Base-by-base conservation (phyloP, 2,888 invertebrate species). In the Crossocerus cetratus region DNA sequence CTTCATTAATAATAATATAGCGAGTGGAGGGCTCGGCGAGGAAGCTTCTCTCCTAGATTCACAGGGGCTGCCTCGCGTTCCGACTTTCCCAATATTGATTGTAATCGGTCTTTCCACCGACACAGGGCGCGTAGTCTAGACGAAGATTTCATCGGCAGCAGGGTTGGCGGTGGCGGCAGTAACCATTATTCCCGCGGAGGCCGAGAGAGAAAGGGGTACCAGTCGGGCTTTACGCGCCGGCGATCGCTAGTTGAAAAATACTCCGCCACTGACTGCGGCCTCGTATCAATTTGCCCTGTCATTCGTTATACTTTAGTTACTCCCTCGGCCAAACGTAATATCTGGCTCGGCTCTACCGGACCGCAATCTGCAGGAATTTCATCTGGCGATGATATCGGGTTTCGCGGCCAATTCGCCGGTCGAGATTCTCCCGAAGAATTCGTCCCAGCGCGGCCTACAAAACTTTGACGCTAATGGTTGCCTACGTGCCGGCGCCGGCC, bases 1-100 rank as follows among this genome's bases (percentile, higher is more conserved):
- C 75, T 77, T 80, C 80, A 77, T 85, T 84, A 85, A 85, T 84
- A 84, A 85, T 84, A 84, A 83, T 77, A 32, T 32, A 78, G 54
- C 65, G 55, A 44, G 14, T 5, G 54, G 20, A 42, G 68, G 23
- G n/a, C 21, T 22, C 44, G 71, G 67, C 66, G 62, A 67, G 74
- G 68, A 70, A 76, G 68, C 69, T 58, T 61, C n/a, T 8, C 14
- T 18, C 8, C 45, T 42, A 11, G n/a, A 32, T 32, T 32, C 32
- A 32, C 32, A 32, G 8, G 8, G 32, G 32, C 32, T 32, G 32
- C 32, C 32, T 32, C 32, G 32, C 32, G 32, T 14, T 45, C 49
- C 43, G 61, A 11, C 64, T 65, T 59, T 43, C 43, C 61, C 49
- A 59, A 53, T 68, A 69, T 72, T 67, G 77, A 81, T 78, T 70